Evolutionary conservation across 2,113 vertebrate species (phyloP).

Genomic region (Coptodon bakossiorum): DNA sequence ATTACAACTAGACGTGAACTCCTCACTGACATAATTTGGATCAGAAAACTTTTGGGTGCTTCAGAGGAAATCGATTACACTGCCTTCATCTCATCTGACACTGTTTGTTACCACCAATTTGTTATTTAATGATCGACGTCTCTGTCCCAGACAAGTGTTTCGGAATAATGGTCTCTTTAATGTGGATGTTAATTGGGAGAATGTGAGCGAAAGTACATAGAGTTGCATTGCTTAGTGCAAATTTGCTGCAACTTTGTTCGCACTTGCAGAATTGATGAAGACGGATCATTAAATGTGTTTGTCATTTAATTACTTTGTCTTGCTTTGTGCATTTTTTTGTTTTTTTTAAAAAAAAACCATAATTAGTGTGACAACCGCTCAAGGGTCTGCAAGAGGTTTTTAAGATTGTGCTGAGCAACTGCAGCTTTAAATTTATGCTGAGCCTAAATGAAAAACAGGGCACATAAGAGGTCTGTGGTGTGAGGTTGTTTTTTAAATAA

Average conservation of each 20-base stretch:
- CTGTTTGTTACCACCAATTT: not conserved
- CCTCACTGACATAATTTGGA: not conserved
- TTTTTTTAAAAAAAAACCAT: no score
- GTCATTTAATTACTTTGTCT: not conserved
- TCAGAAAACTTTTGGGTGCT: not conserved
- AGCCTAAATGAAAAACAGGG: conserved; percentile 42
- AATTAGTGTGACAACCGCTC: not conserved
- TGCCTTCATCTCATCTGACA: not conserved
- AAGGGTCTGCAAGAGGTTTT: not conserved
- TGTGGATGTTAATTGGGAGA: not conserved
- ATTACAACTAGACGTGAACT: not conserved
- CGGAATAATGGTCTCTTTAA: not conserved
- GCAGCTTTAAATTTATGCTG: conserved; percentile 27
- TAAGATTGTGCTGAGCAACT: not conserved
- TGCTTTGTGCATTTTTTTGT: not conserved
- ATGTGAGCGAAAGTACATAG: not conserved
- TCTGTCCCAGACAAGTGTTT: not conserved
- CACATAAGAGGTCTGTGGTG: conserved; percentile 55
- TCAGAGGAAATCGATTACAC: not conserved
- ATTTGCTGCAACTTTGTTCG: not conserved
- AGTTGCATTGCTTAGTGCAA: not conserved
- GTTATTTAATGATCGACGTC: not conserved
- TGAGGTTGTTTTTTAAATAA: conserved; percentile 62
- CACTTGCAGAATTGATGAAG: not conserved
- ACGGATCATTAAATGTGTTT: not conserved